These are phyloP conservation scores for Tholera decimalis DNA, from an alignment of 2,888 invertebrate genomes.

Conservation along the genomic window DNA sequence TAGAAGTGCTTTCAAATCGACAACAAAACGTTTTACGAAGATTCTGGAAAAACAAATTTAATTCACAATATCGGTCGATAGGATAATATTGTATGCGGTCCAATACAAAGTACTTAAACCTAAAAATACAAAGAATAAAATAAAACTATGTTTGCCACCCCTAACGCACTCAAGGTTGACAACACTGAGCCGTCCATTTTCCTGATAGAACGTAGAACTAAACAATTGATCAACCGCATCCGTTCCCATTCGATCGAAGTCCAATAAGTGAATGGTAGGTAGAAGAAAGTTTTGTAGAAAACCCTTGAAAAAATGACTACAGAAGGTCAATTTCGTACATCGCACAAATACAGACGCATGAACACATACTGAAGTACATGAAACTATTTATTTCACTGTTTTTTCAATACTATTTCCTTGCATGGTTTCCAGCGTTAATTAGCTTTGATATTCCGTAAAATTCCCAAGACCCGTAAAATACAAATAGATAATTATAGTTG, in stretches of 20 bases:
- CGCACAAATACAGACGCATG: neutral
- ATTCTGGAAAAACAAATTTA: neutral
- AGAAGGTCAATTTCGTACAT: neutral
- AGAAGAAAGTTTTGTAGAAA: constrained; percentile 38
- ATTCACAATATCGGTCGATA: constrained; percentile 1
- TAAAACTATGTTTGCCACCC: constrained; percentile 27
- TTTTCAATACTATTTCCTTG: too few relatives aligned
- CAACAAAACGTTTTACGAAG: neutral
- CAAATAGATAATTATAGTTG: too few relatives aligned
- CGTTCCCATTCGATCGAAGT: constrained; percentile 51
- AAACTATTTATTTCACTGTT: too few relatives aligned
- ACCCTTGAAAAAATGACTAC: neutral
- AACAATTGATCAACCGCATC: constrained; percentile 66
- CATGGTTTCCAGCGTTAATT: too few relatives aligned
- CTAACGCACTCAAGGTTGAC: constrained; percentile 53
- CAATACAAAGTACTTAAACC: constrained; percentile 16
- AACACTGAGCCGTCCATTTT: constrained; percentile 47
- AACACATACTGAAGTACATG: neutral
- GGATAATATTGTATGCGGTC: constrained; percentile 2
- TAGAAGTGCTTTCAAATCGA: neutral
- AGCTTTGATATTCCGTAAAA: too few relatives aligned
- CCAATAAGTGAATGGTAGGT: constrained; percentile 53
- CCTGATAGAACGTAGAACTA: constrained; percentile 47
- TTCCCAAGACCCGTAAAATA: too few relatives aligned
- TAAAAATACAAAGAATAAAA: neutral